Percentiles rank a stretch among this genome's conserved stretches.
These are phyloP conservation scores for Tipula unca DNA, from an alignment of 2,888 invertebrate species.

Conservation along the genomic window DNA sequence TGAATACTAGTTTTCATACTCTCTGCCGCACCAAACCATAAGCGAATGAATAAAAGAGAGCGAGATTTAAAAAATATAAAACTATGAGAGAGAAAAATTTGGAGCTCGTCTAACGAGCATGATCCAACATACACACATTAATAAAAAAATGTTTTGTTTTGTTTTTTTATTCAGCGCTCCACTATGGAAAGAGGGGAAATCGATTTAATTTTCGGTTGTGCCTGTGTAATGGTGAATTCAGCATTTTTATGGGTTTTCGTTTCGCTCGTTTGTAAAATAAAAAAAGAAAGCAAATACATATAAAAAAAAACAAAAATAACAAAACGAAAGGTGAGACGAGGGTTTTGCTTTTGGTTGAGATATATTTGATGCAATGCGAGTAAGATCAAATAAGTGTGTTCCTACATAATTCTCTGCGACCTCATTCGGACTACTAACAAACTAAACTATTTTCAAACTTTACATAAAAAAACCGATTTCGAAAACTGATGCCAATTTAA, in stretches of 20 bases:
- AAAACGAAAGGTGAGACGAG: neutral
- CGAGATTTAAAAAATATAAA: too few species aligned
- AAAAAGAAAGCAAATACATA: neutral
- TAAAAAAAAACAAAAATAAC: neutral
- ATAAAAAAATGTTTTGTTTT: neutral
- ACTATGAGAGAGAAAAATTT: neutral
- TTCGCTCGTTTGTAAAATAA: neutral
- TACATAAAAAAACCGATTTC: too few species aligned
- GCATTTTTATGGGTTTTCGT: neutral
- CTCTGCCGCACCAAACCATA: neutral
- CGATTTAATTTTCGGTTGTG: neutral
- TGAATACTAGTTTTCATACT: neutral
- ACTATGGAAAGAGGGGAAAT: neutral
- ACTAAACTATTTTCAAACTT: too few species aligned
- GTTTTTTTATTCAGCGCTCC: neutral
- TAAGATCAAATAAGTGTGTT: too few species aligned
- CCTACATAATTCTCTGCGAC: too few species aligned
- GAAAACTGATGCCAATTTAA: too few species aligned
- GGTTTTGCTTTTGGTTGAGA: neutral
- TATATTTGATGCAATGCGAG: neutral
- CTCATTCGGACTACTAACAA: too few species aligned
- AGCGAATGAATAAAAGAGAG: too few species aligned
- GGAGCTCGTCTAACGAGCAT: neutral
- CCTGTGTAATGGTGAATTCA: neutral
- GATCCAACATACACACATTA: neutral